Conservation (phyloP, 2,888 invertebrate species). For the Amblyjoppa fuscipennis region DNA sequence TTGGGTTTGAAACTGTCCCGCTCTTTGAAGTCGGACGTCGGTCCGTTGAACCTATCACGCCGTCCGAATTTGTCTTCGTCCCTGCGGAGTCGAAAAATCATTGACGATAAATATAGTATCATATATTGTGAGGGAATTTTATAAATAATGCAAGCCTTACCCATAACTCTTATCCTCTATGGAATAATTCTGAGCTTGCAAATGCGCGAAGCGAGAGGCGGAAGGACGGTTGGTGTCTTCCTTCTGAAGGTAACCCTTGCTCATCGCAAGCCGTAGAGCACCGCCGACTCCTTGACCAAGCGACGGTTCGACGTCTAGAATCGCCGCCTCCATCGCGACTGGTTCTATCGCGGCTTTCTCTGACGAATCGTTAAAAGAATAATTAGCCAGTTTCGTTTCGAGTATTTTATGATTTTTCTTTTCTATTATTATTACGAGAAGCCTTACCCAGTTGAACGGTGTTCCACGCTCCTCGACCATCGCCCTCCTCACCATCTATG, state of each 20-base stretch:
- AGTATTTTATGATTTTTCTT: slow-evolving; percentile 8
- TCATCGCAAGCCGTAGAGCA: slow-evolving; percentile 95
- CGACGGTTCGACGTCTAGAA: slow-evolving; percentile 96
- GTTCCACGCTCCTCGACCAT: slow-evolving; percentile 92
- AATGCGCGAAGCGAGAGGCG: slow-evolving; percentile 90
- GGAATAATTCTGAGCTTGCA: slow-evolving; percentile 92
- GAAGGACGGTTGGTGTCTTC: slow-evolving; percentile 91
- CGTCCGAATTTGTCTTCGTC: slow-evolving; percentile 93
- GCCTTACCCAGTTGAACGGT: slow-evolving; percentile 89
- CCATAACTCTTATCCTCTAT: slow-evolving; percentile 92
- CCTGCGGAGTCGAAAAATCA: slow-evolving; percentile 80
- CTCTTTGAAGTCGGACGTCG: slow-evolving; percentile 96
- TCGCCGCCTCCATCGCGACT: slow-evolving; percentile 88
- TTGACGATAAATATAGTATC: not conserved
- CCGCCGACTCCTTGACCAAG: slow-evolving; percentile 96
- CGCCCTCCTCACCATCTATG: slow-evolving; percentile 83
- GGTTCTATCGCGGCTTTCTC: slow-evolving; percentile 85
- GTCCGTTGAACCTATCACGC: slow-evolving; percentile 92
- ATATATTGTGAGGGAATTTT: not conserved
- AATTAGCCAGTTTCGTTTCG: not conserved
- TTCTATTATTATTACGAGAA: not conserved
- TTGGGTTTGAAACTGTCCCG: slow-evolving; percentile 96
- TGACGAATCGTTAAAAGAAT: slow-evolving; percentile 59
- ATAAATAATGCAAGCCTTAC: slow-evolving; percentile 81
- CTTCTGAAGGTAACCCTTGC: slow-evolving; percentile 97